phyloP scores from a whole-genome alignment of 2,797 vertebrate species.

The Anguilla marmorata region DNA sequence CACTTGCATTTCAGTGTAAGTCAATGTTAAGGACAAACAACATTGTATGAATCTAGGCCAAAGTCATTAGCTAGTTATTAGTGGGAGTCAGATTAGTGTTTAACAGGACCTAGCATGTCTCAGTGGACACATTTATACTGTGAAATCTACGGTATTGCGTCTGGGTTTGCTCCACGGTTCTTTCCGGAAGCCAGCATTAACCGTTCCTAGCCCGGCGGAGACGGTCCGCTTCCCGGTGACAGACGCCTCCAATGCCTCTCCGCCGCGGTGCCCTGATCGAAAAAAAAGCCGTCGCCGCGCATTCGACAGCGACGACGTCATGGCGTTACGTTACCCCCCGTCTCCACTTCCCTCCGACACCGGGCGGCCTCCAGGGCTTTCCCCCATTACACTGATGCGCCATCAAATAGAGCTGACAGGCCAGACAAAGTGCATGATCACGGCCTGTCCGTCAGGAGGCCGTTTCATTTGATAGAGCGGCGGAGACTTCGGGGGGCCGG shows the following conservation, averaged over 20 bases:
- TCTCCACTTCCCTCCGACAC: conserved; percentile 2
- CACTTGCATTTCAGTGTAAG: not conserved
- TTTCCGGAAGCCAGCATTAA: not conserved
- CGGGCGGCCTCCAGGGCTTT: conserved; percentile 48
- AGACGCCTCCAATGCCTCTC: not conserved
- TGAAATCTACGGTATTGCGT: not conserved
- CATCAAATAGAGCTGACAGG: conserved; percentile 6
- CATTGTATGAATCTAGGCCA: not conserved
- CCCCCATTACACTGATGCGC: conserved; percentile 44
- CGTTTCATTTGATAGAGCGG: not conserved
- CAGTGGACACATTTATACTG: not conserved
- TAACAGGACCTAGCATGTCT: not conserved
- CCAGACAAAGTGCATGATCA: conserved; percentile 2
- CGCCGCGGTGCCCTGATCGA: not conserved
- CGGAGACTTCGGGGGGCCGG: not conserved
- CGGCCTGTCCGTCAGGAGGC: not conserved
- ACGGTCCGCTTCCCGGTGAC: not conserved
- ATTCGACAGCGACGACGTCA: not conserved
- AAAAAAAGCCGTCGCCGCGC: not conserved
- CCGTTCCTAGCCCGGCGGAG: not conserved
- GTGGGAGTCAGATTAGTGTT: not conserved
- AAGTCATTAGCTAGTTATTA: not conserved
- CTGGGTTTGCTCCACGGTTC: not conserved
- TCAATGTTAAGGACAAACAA: not conserved
- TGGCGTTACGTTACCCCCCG: not conserved